Evolutionary conservation across 1,140 invertebrate genomes (phyloP).

Genomic region (Drosophila willistoni): DNA sequence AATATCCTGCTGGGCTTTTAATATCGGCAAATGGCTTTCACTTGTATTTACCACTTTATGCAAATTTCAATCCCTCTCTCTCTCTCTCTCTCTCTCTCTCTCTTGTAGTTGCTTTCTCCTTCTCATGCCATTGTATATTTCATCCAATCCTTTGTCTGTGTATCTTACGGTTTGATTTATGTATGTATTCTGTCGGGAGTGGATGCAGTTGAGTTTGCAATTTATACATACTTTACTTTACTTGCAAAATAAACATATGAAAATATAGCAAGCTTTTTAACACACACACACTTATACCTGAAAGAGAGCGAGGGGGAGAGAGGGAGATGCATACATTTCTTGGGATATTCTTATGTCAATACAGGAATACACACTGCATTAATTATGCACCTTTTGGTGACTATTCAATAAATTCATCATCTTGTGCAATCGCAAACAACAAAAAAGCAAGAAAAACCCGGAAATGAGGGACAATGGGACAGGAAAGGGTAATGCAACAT

Average conservation of each 20-base stretch:
- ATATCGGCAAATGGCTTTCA: conserved; percentile 54
- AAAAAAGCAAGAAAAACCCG: background rate
- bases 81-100: background rate
- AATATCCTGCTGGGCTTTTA: conserved; percentile 54
- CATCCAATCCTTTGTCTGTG: background rate
- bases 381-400: conserved; percentile 49
- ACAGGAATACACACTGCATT: conserved; percentile 18
- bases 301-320: background rate
- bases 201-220: conserved; percentile 17
- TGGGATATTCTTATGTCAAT: conserved; percentile 1
- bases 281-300: background rate
- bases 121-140: background rate
- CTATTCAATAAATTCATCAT: conserved; percentile 56
- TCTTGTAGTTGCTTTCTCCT: too few relatives aligned
- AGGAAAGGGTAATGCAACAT: conserved; percentile 32
- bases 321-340: background rate
- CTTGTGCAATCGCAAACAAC: conserved; percentile 7
- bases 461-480: conserved; percentile 11
- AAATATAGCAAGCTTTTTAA: conserved; percentile 44
- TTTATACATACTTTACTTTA: conserved; percentile 34
- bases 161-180: conserved; percentile 19
- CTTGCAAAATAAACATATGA: conserved; percentile 40
- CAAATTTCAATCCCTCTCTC: conserved; percentile 46
- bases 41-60: conserved; percentile 58
- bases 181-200: conserved; percentile 4